Percentiles rank a stretch among this genome's conserved stretches.
phyloP scores from a whole-genome alignment of 2,113 vertebrate genomes.

The Pseudonaja textilis region DNA sequence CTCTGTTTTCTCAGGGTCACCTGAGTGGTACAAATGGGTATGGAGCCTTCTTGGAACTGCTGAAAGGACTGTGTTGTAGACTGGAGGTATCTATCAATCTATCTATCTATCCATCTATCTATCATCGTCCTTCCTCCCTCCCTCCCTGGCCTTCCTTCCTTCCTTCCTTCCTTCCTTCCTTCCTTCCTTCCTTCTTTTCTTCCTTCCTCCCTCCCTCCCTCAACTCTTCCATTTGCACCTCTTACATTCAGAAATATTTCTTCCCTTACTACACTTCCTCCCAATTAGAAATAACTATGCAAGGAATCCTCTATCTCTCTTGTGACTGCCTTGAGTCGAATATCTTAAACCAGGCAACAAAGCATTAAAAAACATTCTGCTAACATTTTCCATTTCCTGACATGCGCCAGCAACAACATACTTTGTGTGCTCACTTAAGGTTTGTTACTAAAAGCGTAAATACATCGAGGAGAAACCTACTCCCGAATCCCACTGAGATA shows the following conservation, averaged over 20 bases:
- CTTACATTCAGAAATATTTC: constrained; percentile 21
- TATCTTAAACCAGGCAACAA: constrained; percentile 36
- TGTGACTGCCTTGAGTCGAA: constrained; percentile 43
- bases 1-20: too few species aligned
- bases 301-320: constrained; percentile 38
- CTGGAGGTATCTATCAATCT: too few species aligned
- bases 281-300: constrained; percentile 39
- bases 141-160: too few species aligned
- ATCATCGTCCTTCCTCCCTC: too few species aligned
- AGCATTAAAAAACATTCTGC: constrained; percentile 20
- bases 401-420: constrained; percentile 55
- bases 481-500: constrained; percentile 94
- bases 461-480: constrained; percentile 82
- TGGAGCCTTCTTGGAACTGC: too few species aligned
- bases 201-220: too few species aligned
- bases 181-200: too few species aligned
- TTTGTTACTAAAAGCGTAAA: constrained; percentile 62
- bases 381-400: constrained; percentile 58
- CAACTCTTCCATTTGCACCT: background rate
- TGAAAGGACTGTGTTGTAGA: too few species aligned
- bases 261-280: constrained; percentile 27
- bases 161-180: too few species aligned
- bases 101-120: background rate
- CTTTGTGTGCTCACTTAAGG: constrained; percentile 46
- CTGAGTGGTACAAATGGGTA: too few species aligned